Conservation (phyloP, 2,888 invertebrate species). For the Drosophila koepferae region DNA sequence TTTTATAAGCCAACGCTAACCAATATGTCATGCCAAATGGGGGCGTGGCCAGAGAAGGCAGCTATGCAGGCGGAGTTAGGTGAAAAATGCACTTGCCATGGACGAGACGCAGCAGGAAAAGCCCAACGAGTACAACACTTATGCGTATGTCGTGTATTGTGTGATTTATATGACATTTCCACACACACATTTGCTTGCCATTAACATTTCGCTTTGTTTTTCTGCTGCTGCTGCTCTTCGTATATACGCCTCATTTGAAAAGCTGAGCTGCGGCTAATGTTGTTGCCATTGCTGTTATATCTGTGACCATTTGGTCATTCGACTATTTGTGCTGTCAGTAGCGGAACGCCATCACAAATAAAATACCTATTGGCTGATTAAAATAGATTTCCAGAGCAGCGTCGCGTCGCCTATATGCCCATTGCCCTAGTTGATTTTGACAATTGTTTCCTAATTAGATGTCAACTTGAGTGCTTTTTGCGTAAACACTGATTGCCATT, state of each 20-base stretch:
- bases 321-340: conserved; percentile 36
- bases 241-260: conserved; percentile 6
- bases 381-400: conserved; percentile 24
- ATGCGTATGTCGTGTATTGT: conserved; percentile 26
- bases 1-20: conserved; percentile 34
- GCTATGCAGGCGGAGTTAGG: conserved; percentile 1
- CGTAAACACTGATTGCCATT: conserved; percentile 12
- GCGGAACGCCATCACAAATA: conserved; percentile 30
- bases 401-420: background rate
- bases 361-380: conserved; percentile 32
- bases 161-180: conserved; percentile 69
- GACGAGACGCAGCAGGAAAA: background rate
- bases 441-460: conserved; percentile 40
- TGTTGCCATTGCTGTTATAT: conserved; percentile 23
- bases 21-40: conserved; percentile 52
- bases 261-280: conserved; percentile 33
- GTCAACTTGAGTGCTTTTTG: conserved; percentile 26
- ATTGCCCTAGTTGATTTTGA: conserved; percentile 16
- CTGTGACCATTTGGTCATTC: conserved; percentile 24
- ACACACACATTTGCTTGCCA: conserved; percentile 55
- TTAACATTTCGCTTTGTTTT: conserved; percentile 65
- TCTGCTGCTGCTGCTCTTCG: conserved; percentile 1
- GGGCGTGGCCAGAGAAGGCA: too few relatives aligned
- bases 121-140: conserved; percentile 20
- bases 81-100: conserved; percentile 37